phyloP scores from a whole-genome alignment of 2,888 invertebrate genomes.

The Rhingia campestris region DNA sequence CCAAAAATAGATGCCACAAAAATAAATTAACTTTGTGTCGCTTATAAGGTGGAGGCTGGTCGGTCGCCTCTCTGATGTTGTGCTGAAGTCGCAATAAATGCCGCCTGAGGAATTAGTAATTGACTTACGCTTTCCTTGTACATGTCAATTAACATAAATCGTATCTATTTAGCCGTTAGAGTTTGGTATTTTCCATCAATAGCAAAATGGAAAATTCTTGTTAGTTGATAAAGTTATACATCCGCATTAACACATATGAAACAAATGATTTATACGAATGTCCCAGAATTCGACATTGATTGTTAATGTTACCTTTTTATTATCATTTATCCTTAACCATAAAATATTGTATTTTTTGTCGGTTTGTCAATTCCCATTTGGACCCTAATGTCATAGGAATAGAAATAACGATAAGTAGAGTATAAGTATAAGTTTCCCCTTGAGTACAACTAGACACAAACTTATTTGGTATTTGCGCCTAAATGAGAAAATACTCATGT shows the following conservation, averaged over 20 bases:
- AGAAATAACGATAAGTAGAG: constrained; percentile 29
- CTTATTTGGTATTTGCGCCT: constrained; percentile 33
- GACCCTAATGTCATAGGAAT: constrained; percentile 24
- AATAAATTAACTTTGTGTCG: constrained; percentile 67
- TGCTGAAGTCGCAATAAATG: constrained; percentile 52
- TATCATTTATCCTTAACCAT: constrained; percentile 47
- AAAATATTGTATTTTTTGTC: constrained; percentile 33
- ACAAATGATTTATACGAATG: constrained; percentile 36
- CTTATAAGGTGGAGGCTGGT: constrained; percentile 62
- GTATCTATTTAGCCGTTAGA: constrained; percentile 44
- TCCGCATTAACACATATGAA: constrained; percentile 5
- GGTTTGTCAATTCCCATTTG: constrained; percentile 24
- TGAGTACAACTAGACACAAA: constrained; percentile 35
- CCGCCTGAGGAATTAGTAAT: constrained; percentile 63
- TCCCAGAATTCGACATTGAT: constrained; percentile 46
- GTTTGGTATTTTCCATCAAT: constrained; percentile 3
- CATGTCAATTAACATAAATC: constrained; percentile 70
- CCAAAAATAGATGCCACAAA: constrained; percentile 66
- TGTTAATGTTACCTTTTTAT: constrained; percentile 62
- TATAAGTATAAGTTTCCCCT: constrained; percentile 31
- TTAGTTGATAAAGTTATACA: constrained; percentile 20
- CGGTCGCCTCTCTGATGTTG: constrained; percentile 35
- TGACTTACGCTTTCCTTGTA: constrained; percentile 62
- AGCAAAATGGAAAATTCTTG: constrained; percentile 30
- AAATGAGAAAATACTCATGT: constrained; percentile 48